Evolutionary conservation across 2,888 invertebrate genomes (phyloP).

Genomic region (Pedicia rivosa): DNA sequence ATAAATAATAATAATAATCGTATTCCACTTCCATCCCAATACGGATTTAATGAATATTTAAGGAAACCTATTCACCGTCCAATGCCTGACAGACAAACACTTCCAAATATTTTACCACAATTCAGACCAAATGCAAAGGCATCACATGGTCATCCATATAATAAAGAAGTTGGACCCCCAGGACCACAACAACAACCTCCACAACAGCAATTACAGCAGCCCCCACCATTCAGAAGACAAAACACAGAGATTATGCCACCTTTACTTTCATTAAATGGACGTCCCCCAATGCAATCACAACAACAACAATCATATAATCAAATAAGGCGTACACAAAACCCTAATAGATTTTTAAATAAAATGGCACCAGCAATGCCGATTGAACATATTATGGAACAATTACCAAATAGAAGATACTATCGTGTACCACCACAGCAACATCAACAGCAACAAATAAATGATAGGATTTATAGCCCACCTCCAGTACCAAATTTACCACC

Average conservation of each 20-base stretch:
- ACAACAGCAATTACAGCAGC: constrained; percentile 12
- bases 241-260: not conserved
- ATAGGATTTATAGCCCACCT: constrained; percentile 11
- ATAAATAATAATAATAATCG: constrained; percentile 12
- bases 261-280: not conserved
- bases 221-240: constrained; percentile 11
- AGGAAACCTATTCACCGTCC: constrained; percentile 16
- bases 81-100: constrained; percentile 20
- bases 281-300: not conserved
- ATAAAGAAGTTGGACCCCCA: constrained; percentile 3
- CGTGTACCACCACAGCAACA: constrained; percentile 16
- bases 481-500: constrained; percentile 12
- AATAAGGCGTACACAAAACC: not conserved
- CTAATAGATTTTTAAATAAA: constrained; percentile 3
- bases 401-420: constrained; percentile 26
- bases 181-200: constrained; percentile 17
- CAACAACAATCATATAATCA: too few species aligned
- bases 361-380: not conserved
- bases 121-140: constrained; percentile 50
- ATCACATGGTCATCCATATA: constrained; percentile 29
- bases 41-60: constrained; percentile 10
- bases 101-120: constrained; percentile 55
- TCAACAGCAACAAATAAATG: not conserved
- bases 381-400: constrained; percentile 15
- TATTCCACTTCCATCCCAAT: constrained; percentile 10